These are phyloP conservation scores for Eubasilissa splendida DNA, from an alignment of 2,888 invertebrate species.

Conservation along the genomic window DNA sequence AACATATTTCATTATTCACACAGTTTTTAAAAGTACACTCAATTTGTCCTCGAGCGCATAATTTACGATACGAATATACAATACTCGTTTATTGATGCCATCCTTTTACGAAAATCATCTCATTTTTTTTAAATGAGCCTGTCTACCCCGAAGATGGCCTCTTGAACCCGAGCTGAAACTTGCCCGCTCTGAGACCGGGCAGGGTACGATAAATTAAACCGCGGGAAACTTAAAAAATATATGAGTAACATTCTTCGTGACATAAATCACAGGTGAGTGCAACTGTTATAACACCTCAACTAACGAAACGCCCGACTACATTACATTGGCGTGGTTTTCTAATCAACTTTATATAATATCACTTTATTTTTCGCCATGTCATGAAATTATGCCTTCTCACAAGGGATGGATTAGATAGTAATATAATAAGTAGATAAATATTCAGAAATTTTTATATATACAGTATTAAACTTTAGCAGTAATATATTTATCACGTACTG, in stretches of 20 bases:
- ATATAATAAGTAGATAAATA: too few species aligned
- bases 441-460: too few species aligned
- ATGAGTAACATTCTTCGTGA: constrained; percentile 45
- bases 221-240: constrained; percentile 41
- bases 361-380: too few species aligned
- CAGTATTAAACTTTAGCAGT: too few species aligned
- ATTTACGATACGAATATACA: too few species aligned
- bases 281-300: constrained; percentile 44
- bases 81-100: neutral
- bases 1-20: too few species aligned
- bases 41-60: too few species aligned
- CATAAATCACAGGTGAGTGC: constrained; percentile 48
- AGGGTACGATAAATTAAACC: constrained; percentile 45
- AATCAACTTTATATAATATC: too few species aligned
- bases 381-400: too few species aligned
- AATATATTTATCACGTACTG: too few species aligned
- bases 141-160: constrained; percentile 20
- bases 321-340: constrained; percentile 26
- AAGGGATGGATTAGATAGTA: too few species aligned
- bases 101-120: constrained; percentile 18
- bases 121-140: constrained; percentile 14
- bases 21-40: too few species aligned
- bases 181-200: constrained; percentile 32
- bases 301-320: neutral
- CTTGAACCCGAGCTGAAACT: constrained; percentile 34